A percentile compares a stretch with the other conserved stretches of the same genome.
Conservation (phyloP, 2,797 vertebrate genomes). For the Sebastes goodei region DNA sequence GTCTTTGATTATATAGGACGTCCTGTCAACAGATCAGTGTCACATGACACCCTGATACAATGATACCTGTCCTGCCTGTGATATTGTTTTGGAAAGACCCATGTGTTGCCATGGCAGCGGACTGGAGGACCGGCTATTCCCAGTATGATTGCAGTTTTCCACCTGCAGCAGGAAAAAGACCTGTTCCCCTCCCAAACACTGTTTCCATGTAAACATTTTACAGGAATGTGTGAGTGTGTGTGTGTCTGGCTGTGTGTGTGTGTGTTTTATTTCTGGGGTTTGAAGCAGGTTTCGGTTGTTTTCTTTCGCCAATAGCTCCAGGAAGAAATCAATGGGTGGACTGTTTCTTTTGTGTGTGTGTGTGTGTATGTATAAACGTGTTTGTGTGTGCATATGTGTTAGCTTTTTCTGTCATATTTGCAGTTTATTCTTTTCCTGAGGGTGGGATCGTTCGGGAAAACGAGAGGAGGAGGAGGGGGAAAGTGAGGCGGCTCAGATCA, state of each 20-base stretch:
- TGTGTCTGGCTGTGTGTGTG: slow-evolving; percentile 12
- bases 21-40: slow-evolving; percentile 15
- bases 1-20: background rate
- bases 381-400: background rate
- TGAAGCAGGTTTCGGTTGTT: slow-evolving; percentile 2
- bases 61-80: slow-evolving; percentile 20
- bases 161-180: slow-evolving; percentile 67
- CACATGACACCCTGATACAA: slow-evolving; percentile 40
- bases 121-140: slow-evolving; percentile 34
- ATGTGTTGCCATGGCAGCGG: slow-evolving; percentile 52
- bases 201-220: slow-evolving; percentile 73
- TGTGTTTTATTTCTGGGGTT: slow-evolving; percentile 1
- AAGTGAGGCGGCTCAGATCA: slow-evolving; percentile 1
- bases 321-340: slow-evolving; percentile 50
- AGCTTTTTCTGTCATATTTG: slow-evolving; percentile 12
- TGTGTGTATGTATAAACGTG: too few relatives aligned
- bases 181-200: slow-evolving; percentile 51
- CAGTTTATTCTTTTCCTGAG: background rate
- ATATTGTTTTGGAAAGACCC: slow-evolving; percentile 60
- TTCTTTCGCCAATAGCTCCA: slow-evolving; percentile 40
- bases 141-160: slow-evolving; percentile 55
- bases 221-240: slow-evolving; percentile 35
- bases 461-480: background rate
- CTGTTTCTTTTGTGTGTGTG: slow-evolving; percentile 10
- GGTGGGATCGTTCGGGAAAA: background rate